Conservation (phyloP, 2,113 vertebrate genomes). For the Percopsis transmontana region DNA sequence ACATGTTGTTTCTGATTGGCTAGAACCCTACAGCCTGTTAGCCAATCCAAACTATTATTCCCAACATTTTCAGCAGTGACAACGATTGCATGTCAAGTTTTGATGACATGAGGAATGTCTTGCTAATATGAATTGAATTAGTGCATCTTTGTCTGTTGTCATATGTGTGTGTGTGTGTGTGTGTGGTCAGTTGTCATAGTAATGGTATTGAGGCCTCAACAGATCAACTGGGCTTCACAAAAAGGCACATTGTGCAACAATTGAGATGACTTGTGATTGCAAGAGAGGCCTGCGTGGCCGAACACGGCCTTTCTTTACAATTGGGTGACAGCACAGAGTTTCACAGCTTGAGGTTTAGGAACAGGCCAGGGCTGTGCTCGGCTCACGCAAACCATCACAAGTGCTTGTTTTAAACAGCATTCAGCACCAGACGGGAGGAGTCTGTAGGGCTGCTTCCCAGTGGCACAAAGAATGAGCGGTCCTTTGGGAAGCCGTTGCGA, state of each 20-base stretch:
- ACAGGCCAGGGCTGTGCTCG: not conserved
- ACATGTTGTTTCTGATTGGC: too few species aligned
- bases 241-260: conserved; percentile 56
- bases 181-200: conserved; percentile 40
- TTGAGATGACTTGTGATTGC: conserved; percentile 22
- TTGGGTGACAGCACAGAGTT: conserved; percentile 24
- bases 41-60: too few species aligned
- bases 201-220: conserved; percentile 16
- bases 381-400: conserved; percentile 16
- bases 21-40: too few species aligned
- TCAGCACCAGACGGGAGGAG: not conserved
- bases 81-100: too few species aligned
- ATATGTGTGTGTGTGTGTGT: conserved; percentile 2
- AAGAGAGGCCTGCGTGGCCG: conserved; percentile 17
- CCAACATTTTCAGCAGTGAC: not conserved
- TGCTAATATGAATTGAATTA: not conserved
- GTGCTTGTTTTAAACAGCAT: not conserved
- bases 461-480: too few species aligned
- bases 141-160: not conserved
- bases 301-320: conserved; percentile 22
- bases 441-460: not conserved
- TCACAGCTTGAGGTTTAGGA: conserved; percentile 47
- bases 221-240: conserved; percentile 23
- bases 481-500: conserved; percentile 3
- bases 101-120: not conserved